phyloP scores from a whole-genome alignment of 2,888 invertebrate genomes.

The Conops quadrifasciatus region DNA sequence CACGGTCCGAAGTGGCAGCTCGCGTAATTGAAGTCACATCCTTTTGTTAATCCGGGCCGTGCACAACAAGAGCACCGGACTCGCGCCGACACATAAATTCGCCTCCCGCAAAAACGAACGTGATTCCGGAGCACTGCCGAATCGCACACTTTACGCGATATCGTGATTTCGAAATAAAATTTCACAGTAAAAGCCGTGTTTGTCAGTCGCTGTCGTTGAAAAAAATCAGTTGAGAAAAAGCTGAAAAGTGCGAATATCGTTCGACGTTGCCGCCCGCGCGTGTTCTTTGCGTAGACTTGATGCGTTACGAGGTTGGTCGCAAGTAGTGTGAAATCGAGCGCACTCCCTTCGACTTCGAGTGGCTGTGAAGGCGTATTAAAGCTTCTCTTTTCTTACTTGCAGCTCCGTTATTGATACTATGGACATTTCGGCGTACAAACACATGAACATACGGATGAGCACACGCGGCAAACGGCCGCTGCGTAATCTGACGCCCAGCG shows the following conservation, averaged over 20 bases:
- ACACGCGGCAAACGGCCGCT: slow-evolving; percentile 79
- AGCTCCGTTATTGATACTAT: slow-evolving; percentile 38
- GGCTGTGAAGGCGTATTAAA: not conserved
- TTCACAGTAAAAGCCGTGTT: slow-evolving; percentile 33
- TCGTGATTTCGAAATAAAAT: slow-evolving; percentile 36
- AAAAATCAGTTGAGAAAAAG: slow-evolving; percentile 22
- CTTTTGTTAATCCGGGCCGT: slow-evolving; percentile 56
- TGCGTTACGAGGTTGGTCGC: not conserved
- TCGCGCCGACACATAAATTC: slow-evolving; percentile 33
- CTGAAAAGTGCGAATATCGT: slow-evolving; percentile 11
- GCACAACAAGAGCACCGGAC: slow-evolving; percentile 49
- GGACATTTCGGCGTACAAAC: slow-evolving; percentile 59
- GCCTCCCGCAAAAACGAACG: slow-evolving; percentile 33
- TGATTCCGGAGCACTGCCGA: slow-evolving; percentile 4
- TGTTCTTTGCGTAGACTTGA: too few relatives aligned
- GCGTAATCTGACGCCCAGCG: slow-evolving; percentile 76
- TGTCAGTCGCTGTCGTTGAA: slow-evolving; percentile 36
- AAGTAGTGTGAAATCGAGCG: not conserved
- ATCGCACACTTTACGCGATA: slow-evolving; percentile 33
- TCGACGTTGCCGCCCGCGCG: too few relatives aligned
- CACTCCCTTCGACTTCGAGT: not conserved
- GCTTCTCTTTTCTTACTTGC: not conserved
- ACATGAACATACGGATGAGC: slow-evolving; percentile 68
- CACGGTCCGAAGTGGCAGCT: slow-evolving; percentile 44
- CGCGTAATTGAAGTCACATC: slow-evolving; percentile 53